A percentile compares a stretch with the other conserved stretches of the same genome.
These are phyloP conservation scores for Anastrepha obliqua DNA, from an alignment of 1,140 invertebrate genomes.

Conservation along the genomic window DNA sequence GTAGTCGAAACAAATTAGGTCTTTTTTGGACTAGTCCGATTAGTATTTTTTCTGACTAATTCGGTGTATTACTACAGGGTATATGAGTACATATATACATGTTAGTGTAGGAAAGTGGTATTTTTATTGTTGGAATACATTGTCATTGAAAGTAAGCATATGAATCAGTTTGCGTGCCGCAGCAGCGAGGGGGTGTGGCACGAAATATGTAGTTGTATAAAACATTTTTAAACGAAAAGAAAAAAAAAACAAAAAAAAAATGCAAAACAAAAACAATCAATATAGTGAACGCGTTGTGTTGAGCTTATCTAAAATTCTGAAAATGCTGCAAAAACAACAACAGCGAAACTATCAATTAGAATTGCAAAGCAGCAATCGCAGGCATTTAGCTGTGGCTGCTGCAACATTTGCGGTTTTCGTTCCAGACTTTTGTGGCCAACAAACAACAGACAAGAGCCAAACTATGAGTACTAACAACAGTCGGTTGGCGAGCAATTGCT, in stretches of 20 bases:
- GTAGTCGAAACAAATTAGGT: too few relatives aligned
- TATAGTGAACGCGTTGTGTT: neutral
- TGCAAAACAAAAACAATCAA: neutral
- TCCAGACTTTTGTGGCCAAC: neutral
- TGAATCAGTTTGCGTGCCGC: neutral
- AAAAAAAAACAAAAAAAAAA: neutral
- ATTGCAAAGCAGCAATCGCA: slow-evolving; percentile 45
- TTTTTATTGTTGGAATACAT: neutral
- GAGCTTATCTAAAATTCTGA: slow-evolving; percentile 35
- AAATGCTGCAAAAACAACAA: neutral
- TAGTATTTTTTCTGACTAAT: too few relatives aligned
- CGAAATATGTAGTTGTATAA: slow-evolving; percentile 12
- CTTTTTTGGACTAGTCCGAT: too few relatives aligned
- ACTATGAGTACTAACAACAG: neutral
- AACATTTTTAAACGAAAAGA: neutral
- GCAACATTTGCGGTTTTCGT: neutral
- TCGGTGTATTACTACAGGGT: too few relatives aligned
- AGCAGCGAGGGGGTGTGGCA: neutral
- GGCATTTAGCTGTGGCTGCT: neutral
- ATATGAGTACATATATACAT: too few relatives aligned
- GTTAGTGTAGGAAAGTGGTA: neutral
- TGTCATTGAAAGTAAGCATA: neutral
- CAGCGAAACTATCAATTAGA: slow-evolving; percentile 29
- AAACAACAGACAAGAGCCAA: neutral
- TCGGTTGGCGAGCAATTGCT: neutral